phyloP scores from a whole-genome alignment of 2,797 vertebrate genomes.

The Botia kubotai region DNA sequence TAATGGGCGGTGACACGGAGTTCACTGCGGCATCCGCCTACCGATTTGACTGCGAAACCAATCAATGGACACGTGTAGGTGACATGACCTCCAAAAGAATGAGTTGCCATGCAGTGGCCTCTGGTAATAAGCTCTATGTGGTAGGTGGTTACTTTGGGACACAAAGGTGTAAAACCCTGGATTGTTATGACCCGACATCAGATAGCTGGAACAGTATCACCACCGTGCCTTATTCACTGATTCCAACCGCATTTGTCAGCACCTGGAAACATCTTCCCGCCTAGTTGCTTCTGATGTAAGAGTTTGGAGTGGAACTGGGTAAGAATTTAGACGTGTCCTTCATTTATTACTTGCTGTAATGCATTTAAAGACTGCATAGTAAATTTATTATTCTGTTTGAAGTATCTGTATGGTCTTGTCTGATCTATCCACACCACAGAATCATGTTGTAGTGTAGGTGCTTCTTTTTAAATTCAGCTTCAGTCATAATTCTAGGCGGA shows the following conservation, averaged over 20 bases:
- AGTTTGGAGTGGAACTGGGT: constrained; percentile 48
- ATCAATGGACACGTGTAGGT: constrained; percentile 90
- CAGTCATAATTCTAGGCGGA: constrained; percentile 16
- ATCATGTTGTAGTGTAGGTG: background rate
- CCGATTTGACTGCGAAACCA: constrained; percentile 91
- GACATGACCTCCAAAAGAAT: constrained; percentile 97
- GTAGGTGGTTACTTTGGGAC: constrained; percentile 95
- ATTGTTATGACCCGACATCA: constrained; percentile 92
- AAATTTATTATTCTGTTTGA: background rate
- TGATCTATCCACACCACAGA: background rate
- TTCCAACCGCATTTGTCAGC: constrained; percentile 95
- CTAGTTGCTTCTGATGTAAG: constrained; percentile 63
- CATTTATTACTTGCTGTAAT: constrained; percentile 6
- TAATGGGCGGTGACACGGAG: constrained; percentile 95
- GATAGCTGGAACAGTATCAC: constrained; percentile 96
- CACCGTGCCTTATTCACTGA: constrained; percentile 94
- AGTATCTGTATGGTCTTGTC: background rate
- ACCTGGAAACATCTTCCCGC: constrained; percentile 95
- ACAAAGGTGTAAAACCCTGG: constrained; percentile 92
- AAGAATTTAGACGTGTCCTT: constrained; percentile 32
- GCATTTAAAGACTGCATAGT: background rate
- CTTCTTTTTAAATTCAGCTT: background rate
- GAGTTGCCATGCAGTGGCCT: constrained; percentile 93
- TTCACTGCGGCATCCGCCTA: constrained; percentile 94
- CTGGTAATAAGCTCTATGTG: constrained; percentile 93